These are phyloP conservation scores for Sebastes kiyomatsui DNA, from an alignment of 2,797 vertebrate species.

Conservation along the genomic window DNA sequence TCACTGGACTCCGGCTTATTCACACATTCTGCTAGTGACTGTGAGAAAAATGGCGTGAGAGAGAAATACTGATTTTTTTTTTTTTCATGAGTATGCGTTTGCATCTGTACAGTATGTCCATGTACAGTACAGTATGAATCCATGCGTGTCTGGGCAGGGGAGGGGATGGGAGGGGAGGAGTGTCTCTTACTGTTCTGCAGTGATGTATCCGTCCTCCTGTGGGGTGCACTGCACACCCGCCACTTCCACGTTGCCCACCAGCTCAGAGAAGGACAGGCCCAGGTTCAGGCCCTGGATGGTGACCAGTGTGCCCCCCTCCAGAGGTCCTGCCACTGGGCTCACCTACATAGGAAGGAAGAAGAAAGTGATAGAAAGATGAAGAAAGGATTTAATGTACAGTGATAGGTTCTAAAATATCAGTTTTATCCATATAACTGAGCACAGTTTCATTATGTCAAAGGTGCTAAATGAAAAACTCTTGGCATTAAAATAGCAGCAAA, in stretches of 20 bases:
- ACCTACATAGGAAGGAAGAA: conserved; percentile 76
- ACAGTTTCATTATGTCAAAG: neutral
- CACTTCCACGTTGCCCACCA: conserved; percentile 91
- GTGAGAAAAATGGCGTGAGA: conserved; percentile 22
- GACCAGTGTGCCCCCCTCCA: conserved; percentile 92
- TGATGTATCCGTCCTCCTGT: conserved; percentile 88
- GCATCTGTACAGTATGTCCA: conserved; percentile 7
- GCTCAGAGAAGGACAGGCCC: conserved; percentile 93
- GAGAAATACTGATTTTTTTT: neutral
- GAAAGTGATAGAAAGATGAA: neutral
- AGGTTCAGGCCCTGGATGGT: conserved; percentile 94
- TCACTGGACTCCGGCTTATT: conserved; percentile 38
- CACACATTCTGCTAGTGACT: conserved; percentile 22
- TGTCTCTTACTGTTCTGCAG: conserved; percentile 92
- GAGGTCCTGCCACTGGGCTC: conserved; percentile 90
- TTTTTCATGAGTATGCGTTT: neutral
- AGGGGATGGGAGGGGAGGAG: conserved; percentile 5
- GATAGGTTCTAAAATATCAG: neutral
- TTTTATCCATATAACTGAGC: neutral
- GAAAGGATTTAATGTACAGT: neutral
- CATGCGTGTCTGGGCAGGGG: conserved; percentile 6
- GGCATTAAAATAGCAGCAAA: no score
- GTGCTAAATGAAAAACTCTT: neutral
- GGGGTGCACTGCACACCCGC: conserved; percentile 90
- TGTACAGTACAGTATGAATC: conserved; percentile 7